Percentiles rank a stretch among this genome's conserved stretches.
Conservation (phyloP, 2,113 vertebrate species). For the Phyllostomus hastatus region DNA sequence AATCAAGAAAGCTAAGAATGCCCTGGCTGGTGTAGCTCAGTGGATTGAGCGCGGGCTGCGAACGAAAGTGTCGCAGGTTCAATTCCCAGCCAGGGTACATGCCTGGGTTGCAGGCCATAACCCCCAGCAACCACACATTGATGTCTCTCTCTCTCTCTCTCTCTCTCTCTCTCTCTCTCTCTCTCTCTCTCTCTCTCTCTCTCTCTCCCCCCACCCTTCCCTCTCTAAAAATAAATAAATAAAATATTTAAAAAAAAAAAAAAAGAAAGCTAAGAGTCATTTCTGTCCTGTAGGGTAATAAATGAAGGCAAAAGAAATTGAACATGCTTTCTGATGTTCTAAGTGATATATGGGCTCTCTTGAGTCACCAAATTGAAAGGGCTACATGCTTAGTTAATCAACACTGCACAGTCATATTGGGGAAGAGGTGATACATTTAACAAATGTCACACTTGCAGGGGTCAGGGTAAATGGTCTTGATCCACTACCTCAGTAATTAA, state of each 20-base stretch:
- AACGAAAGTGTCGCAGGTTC: no score
- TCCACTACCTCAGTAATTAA: constrained; percentile 65
- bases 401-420: constrained; percentile 30
- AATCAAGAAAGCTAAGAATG: constrained; percentile 61
- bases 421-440: constrained; percentile 64
- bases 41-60: no score
- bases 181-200: no score
- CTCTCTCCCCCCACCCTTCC: no score
- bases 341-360: constrained; percentile 58
- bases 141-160: no score
- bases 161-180: no score
- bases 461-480: constrained; percentile 49
- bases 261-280: constrained; percentile 54
- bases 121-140: no score
- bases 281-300: constrained; percentile 64
- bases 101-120: no score
- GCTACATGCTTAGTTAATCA: constrained; percentile 69
- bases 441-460: constrained; percentile 57
- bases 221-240: no score
- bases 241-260: no score
- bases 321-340: constrained; percentile 64
- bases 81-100: no score
- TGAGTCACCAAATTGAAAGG: constrained; percentile 57
- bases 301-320: constrained; percentile 71
- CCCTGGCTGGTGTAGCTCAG: no score